phyloP scores from a whole-genome alignment of 2,113 vertebrate genomes.

The Apus apus region DNA sequence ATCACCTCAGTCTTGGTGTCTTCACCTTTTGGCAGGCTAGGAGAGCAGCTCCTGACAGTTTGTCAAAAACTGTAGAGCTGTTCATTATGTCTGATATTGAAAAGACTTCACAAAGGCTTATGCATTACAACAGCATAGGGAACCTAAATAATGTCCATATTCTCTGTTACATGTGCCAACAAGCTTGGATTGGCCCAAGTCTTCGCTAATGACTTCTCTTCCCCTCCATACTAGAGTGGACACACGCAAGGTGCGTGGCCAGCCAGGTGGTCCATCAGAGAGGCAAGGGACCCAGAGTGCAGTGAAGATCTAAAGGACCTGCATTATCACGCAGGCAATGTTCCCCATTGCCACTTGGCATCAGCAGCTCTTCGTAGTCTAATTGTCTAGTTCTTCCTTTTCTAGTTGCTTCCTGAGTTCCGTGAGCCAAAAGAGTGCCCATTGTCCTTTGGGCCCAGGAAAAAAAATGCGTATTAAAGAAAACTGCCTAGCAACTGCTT shows the following conservation, averaged over 20 bases:
- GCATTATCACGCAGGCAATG: no score
- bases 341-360: background rate
- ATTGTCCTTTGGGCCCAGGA: constrained; percentile 34
- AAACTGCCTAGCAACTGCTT: constrained; percentile 76
- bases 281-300: background rate
- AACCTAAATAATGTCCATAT: background rate
- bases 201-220: background rate
- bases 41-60: background rate
- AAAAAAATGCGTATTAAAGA: constrained; percentile 63
- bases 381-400: constrained; percentile 53
- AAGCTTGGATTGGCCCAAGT: background rate
- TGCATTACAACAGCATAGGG: accelerated
- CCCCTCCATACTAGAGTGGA: background rate
- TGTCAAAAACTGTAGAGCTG: background rate
- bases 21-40: background rate
- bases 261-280: background rate
- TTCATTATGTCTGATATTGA: background rate
- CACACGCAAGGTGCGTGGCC: background rate
- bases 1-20: background rate
- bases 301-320: background rate
- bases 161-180: background rate
- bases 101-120: background rate
- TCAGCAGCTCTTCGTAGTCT: background rate
- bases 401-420: constrained; percentile 53
- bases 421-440: constrained; percentile 53